Conservation (phyloP, 1,140 invertebrate genomes). For the Drosophila novamexicana region DNA sequence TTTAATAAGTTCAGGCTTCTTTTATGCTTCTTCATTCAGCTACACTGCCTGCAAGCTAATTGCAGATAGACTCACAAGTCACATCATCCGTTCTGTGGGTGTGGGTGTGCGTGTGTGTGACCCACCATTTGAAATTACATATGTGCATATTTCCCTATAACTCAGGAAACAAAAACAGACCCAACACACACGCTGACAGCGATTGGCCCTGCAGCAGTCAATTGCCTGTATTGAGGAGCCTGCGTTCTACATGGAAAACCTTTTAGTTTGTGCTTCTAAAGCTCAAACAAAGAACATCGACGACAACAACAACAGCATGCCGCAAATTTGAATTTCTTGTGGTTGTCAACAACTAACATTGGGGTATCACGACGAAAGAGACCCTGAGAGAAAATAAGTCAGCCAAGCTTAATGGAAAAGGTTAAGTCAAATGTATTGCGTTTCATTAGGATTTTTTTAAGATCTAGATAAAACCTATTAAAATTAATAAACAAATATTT, state of each 20-base stretch:
- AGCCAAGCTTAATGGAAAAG: no score
- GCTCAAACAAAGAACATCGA: conserved; percentile 8
- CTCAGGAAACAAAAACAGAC: conserved; percentile 8
- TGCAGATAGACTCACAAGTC: conserved; percentile 32
- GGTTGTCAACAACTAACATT: background rate
- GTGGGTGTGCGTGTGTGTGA: background rate
- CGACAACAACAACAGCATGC: background rate
- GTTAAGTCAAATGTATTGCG: no score
- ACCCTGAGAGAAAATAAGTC: background rate
- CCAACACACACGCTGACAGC: conserved; percentile 13
- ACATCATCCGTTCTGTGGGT: background rate
- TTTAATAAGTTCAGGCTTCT: conserved; percentile 65
- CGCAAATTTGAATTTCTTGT: background rate
- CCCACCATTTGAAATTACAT: conserved; percentile 52
- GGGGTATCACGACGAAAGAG: background rate
- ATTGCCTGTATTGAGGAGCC: conserved; percentile 20
- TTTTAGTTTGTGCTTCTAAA: conserved; percentile 51
- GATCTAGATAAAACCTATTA: no score
- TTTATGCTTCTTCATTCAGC: conserved; percentile 22
- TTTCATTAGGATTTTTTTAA: no score
- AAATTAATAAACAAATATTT: no score
- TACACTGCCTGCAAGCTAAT: conserved; percentile 70
- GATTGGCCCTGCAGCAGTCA: conserved; percentile 8
- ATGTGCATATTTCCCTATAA: conserved; percentile 25
- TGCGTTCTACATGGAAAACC: conserved; percentile 58